Base-by-base conservation (phyloP, 2,888 invertebrate genomes). In the Monochamus alternatus region DNA sequence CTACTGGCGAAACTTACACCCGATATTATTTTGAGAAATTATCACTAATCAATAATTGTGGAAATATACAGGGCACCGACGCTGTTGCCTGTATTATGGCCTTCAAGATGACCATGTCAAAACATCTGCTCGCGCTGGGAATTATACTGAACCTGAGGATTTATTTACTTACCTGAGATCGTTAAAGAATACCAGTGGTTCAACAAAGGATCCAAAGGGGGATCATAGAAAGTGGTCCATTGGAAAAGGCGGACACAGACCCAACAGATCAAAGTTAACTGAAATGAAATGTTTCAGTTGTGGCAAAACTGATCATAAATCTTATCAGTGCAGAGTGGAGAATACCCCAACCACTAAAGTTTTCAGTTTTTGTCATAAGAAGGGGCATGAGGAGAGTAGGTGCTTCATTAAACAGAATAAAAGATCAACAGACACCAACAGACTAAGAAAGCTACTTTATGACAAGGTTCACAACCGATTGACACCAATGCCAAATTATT, bases 21-120 rank as follows among this genome's bases (percentile, higher is more conserved):
- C 43, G 47, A 9, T 78, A 78, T 65, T 79, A 70, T 72, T 76
- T 72, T 55, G 71, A 78, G n/a, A 79, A 76, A 8, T 14, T 65
- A 38, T 44, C 65, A 10, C 22, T 65, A 5, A 12, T 65, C 30
- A 43, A 65, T 47, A 65, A 12, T 22, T n/a, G n/a, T n/a, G n/a
- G n/a, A n/a, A n/a, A n/a, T n/a, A n/a, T n/a, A n/a, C n/a, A n/a
- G n/a, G n/a, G n/a, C n/a, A n/a, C n/a, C n/a, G n/a, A n/a, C n/a
- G n/a, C n/a, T n/a, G n/a, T n/a, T n/a, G n/a, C n/a, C n/a, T n/a
- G n/a, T n/a, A n/a, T n/a, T n/a, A n/a, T n/a, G n/a, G n/a, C n/a
- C n/a, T n/a, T n/a, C n/a, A n/a, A n/a, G n/a, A n/a, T n/a, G n/a
- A n/a, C n/a, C n/a, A n/a, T n/a, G n/a, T n/a, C n/a, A n/a, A n/a